phyloP scores from a whole-genome alignment of 2,888 invertebrate species.

The Drosophila recens region DNA sequence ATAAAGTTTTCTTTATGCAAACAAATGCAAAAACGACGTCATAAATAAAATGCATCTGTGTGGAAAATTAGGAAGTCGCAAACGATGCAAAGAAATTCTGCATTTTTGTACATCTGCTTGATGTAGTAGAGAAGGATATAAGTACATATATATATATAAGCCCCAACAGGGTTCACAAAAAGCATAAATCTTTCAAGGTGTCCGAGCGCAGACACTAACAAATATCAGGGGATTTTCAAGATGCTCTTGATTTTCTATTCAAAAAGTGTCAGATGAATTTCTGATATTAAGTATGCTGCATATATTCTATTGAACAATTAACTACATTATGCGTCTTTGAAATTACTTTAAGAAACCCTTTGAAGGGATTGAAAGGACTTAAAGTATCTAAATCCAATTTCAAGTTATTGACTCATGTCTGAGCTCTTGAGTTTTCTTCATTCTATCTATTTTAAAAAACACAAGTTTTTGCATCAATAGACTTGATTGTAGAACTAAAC shows the following conservation, averaged over 20 bases:
- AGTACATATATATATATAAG: neutral
- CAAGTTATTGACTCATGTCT: neutral
- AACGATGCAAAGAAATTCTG: conserved; percentile 38
- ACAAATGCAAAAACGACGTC: conserved; percentile 60
- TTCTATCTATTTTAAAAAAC: neutral
- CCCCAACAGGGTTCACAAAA: conserved; percentile 13
- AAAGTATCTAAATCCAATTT: neutral
- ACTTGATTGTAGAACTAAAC: conserved; percentile 18
- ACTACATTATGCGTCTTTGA: neutral
- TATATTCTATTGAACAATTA: conserved; percentile 1
- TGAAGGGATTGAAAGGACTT: neutral
- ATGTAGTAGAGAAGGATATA: conserved; percentile 17
- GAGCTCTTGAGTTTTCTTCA: neutral
- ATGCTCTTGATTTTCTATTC: conserved; percentile 21
- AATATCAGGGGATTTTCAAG: conserved; percentile 42
- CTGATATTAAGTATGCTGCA: neutral
- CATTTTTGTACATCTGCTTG: conserved; percentile 53
- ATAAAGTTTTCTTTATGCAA: conserved; percentile 26
- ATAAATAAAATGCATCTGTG: conserved; percentile 76
- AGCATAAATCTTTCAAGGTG: conserved; percentile 64
- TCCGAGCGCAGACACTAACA: conserved; percentile 66
- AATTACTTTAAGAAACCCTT: neutral
- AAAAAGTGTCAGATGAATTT: conserved; percentile 19
- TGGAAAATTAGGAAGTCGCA: conserved; percentile 71
- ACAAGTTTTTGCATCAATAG: conserved; percentile 1